A percentile compares a stretch with the other conserved stretches of the same genome.
phyloP scores from a whole-genome alignment of 2,797 vertebrate genomes.

The Semotilus atromaculatus region DNA sequence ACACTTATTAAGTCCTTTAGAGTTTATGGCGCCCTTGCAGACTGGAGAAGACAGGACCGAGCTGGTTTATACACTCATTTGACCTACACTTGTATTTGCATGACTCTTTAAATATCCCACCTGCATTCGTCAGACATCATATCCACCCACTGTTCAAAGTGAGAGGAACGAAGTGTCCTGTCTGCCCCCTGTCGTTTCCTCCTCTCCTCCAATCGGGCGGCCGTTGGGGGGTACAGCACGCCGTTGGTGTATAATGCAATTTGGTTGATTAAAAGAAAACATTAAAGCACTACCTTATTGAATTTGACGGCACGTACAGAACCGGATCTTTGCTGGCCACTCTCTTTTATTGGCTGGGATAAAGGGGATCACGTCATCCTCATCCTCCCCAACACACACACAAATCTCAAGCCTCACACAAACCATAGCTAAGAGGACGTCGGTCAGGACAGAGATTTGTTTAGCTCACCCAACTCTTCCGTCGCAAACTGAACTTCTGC shows the following conservation, averaged over 20 bases:
- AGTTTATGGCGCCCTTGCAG: constrained; percentile 9
- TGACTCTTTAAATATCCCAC: constrained; percentile 33
- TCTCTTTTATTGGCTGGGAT: constrained; percentile 85
- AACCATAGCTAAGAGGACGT: constrained; percentile 79
- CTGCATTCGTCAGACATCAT: constrained; percentile 29
- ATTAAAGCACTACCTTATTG: constrained; percentile 87
- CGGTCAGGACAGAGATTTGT: constrained; percentile 77
- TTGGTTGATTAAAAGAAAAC: constrained; percentile 90
- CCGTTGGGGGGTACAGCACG: constrained; percentile 63
- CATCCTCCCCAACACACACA: constrained; percentile 58
- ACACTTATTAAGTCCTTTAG: constrained; percentile 15
- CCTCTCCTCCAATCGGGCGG: constrained; percentile 38
- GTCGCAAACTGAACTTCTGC: constrained; percentile 59
- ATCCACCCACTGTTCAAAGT: constrained; percentile 17
- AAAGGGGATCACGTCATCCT: constrained; percentile 84
- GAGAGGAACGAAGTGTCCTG: constrained; percentile 46
- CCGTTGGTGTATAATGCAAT: constrained; percentile 83
- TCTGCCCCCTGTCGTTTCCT: constrained; percentile 43
- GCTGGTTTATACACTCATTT: constrained; percentile 27
- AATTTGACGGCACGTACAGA: constrained; percentile 86
- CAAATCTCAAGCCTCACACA: constrained; percentile 67
- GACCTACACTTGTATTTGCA: constrained; percentile 34
- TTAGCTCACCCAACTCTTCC: constrained; percentile 65
- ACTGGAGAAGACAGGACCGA: background rate
- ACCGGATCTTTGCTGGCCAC: constrained; percentile 81